phyloP scores from a whole-genome alignment of 2,888 invertebrate species.

The Timema cristinae region DNA sequence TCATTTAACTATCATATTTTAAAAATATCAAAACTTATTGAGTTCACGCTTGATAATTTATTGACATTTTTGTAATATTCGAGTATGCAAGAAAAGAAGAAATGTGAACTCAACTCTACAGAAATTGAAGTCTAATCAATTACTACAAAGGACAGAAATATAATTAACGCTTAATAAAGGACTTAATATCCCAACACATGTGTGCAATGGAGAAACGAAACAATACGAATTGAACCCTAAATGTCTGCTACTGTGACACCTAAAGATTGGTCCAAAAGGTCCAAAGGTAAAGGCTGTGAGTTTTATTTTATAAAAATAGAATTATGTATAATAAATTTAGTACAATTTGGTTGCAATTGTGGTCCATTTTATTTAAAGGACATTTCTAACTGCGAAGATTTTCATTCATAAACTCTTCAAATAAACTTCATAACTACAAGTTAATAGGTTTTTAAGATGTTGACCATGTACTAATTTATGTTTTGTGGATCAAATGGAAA shows the following conservation, averaged over 20 bases:
- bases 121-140: slow-evolving; percentile 93
- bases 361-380: too few relatives aligned
- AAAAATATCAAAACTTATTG: neutral
- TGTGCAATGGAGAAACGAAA: slow-evolving; percentile 83
- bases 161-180: slow-evolving; percentile 87
- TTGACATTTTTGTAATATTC: slow-evolving; percentile 97
- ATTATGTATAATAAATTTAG: too few relatives aligned
- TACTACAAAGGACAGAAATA: slow-evolving; percentile 99
- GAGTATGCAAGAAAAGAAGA: slow-evolving; percentile 98
- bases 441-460: too few relatives aligned
- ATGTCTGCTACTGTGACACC: slow-evolving; percentile 97
- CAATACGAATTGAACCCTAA: slow-evolving; percentile 91
- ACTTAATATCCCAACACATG: slow-evolving; percentile 81
- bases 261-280: slow-evolving; percentile 97
- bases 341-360: too few relatives aligned
- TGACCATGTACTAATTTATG: too few relatives aligned
- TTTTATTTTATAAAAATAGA: too few relatives aligned
- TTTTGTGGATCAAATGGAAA: too few relatives aligned
- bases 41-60: slow-evolving; percentile 45
- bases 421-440: too few relatives aligned
- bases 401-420: too few relatives aligned
- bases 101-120: slow-evolving; percentile 97
- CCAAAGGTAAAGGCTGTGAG: slow-evolving; percentile 63
- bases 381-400: too few relatives aligned
- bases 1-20: too few relatives aligned